Base-by-base conservation (phyloP, 2,797 vertebrate genomes). In the Gallinago stenura region DNA sequence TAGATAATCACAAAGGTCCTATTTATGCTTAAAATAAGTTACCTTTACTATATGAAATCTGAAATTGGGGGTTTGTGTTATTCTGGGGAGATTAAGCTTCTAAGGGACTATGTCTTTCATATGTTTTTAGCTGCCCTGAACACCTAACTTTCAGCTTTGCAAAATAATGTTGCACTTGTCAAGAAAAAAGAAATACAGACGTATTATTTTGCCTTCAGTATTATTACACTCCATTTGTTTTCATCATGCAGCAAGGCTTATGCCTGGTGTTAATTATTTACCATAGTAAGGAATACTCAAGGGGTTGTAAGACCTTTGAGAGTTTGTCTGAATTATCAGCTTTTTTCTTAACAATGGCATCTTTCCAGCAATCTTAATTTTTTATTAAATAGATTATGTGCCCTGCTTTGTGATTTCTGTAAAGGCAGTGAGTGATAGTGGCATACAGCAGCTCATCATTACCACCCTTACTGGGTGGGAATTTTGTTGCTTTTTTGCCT, bases 221-320 rank as follows among this genome's bases (percentile, higher is more conserved):
- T 56, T 91, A 37, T 26, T 86, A 41, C 31, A 81, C 39, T 70
- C 35, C 26, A 64, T 89, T 89, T 87, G 35, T 25, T 90, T 92
- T 82, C 85, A 37, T 78, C 79, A 80, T 53, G 58, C 43, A 77
- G 10, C n/a, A 78, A 65, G 35, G 7, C 41, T 80, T 93, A 71
- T 4, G 17, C 75, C 90, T 79, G 33, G 14, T 80, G 19, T 76
- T 89, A 92, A 92, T 90, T 84, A 88, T 91, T 95, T 89, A 57
- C 46, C 33, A 17, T 58, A 26, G 10, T 39, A 46, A 46, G 21
- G 37, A 90, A 43, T 65, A 84, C 48, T 30, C 41, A 61, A n/a
- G 50, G 20, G 12, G 3, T 71, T 90, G 37, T 45, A 80, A 95
- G 28, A 66, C 8, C 24, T 93, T 64, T 69, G 45, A 62, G 19